A percentile compares a stretch with the other conserved stretches of the same genome.
phyloP scores from a whole-genome alignment of 2,888 invertebrate genomes.

The Apodemia duryi region DNA sequence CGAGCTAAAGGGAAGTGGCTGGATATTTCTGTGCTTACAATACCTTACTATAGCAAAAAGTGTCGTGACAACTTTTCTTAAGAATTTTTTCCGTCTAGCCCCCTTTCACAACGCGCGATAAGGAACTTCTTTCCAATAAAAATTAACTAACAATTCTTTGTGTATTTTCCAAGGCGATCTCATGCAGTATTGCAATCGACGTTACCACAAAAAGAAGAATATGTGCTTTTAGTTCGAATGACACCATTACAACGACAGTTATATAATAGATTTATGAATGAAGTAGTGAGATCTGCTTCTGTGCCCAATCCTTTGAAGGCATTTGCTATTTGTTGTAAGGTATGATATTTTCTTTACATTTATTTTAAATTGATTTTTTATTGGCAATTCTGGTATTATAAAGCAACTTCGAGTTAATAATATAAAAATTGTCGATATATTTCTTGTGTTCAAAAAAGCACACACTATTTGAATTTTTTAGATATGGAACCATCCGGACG shows the following conservation, averaged over 20 bases:
- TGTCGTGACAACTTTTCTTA: no score
- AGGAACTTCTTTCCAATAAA: no score
- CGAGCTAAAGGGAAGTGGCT: no score
- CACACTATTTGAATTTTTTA: conserved; percentile 41
- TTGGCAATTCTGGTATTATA: no score
- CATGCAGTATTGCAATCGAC: conserved; percentile 95
- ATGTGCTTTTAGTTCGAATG: conserved; percentile 94
- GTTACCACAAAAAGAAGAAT: conserved; percentile 96
- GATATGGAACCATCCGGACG: conserved; percentile 98
- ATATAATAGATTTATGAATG: conserved; percentile 96
- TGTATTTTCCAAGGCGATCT: conserved; percentile 17
- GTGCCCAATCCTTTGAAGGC: conserved; percentile 98
- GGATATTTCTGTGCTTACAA: no score
- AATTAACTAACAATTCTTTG: not conserved
- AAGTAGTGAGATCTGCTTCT: conserved; percentile 90
- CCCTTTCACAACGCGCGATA: no score
- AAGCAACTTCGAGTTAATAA: no score
- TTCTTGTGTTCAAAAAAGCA: not conserved
- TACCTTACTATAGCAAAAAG: no score
- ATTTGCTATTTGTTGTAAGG: conserved; percentile 98
- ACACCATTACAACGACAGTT: conserved; percentile 93
- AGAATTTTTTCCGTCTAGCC: no score
- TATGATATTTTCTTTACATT: conserved; percentile 40
- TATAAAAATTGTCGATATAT: no score
- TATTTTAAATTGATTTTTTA: not conserved